Base-by-base conservation (phyloP, 2,888 invertebrate genomes). In the Orchesella flavescens region DNA sequence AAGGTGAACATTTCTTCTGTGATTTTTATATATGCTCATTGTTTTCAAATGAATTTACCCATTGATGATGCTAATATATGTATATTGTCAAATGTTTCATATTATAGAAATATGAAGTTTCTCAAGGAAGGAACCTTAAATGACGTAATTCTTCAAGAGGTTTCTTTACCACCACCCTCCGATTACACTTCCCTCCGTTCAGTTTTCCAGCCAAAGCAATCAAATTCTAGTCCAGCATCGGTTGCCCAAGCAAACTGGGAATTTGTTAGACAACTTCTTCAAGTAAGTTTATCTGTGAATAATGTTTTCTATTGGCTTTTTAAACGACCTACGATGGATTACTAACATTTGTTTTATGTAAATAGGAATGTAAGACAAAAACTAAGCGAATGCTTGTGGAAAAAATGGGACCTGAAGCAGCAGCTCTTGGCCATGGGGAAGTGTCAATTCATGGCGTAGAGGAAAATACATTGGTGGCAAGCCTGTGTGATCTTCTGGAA, bases 311-410 rank as follows among this genome's bases (percentile, higher is more conserved):
- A 34, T 34, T 34, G 7, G 34, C 34, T 7, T 34, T 34, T 34
- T 34, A 34, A 34, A 4, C 34, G 34, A 34, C 7, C 2, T 4
- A 34, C 34, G 3, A 34, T 34, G 34, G 3, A 34, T 34, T 4
- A 34, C 34, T 7, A 34, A 34, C 34, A 4, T 34, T 34, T 7
- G 34, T 34, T 34, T 34, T 34, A 34, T 34, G n/a, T n/a, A n/a
- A 34, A 2, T 34, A 96, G 95, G 96, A 96, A 90, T 96, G 96
- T 89, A 96, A 96, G 91, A 94, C 94, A 73, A 95, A 98, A 93
- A 99, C 99, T 0, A 99, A 99, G 91, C 93, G 98, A 87, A 98
- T 99, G 97, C 92, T 99, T 49, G 94, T 99, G n/a, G 98, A 98
- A 89, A 99, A 99, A 92, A 95, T 99, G 95, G 99, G 99, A 0